Evolutionary conservation across 2,888 invertebrate genomes (phyloP).

Genomic region (Scaptomyza polygonia): DNA sequence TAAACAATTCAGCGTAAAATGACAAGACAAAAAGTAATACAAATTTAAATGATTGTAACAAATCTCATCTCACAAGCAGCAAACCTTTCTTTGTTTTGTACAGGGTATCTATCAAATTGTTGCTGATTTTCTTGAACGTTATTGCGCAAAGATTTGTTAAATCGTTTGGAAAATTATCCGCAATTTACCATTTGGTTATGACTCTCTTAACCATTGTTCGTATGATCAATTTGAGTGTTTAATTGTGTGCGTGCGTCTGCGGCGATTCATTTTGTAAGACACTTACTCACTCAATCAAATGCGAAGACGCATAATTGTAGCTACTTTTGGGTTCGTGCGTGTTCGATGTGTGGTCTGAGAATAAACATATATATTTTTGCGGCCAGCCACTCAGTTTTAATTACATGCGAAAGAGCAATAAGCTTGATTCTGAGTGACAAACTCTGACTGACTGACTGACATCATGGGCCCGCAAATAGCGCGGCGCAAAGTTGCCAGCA

Average conservation of each 20-base stretch:
- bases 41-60: background rate
- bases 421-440: slow-evolving; percentile 16
- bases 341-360: slow-evolving; percentile 64
- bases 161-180: too few relatives aligned
- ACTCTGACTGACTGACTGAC: slow-evolving; percentile 48
- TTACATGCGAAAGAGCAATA: slow-evolving; percentile 51
- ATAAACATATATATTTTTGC: slow-evolving; percentile 18
- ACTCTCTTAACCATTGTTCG: slow-evolving; percentile 10
- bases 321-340: slow-evolving; percentile 32
- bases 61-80: background rate
- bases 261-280: slow-evolving; percentile 34
- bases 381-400: slow-evolving; percentile 61
- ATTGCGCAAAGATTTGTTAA: slow-evolving; percentile 26
- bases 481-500: slow-evolving; percentile 36
- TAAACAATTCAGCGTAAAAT: slow-evolving; percentile 23
- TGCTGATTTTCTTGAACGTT: slow-evolving; percentile 11
- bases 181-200: slow-evolving; percentile 23
- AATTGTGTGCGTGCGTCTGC: slow-evolving; percentile 52
- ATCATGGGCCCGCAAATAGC: slow-evolving; percentile 67
- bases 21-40: background rate
- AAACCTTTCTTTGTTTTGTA: background rate
- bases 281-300: background rate
- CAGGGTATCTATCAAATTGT: slow-evolving; percentile 28
- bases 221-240: slow-evolving; percentile 24
- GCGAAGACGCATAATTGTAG: slow-evolving; percentile 25